These are phyloP conservation scores for Heterocephalus glaber DNA, from an alignment of 2,113 vertebrate genomes.

Conservation along the genomic window DNA sequence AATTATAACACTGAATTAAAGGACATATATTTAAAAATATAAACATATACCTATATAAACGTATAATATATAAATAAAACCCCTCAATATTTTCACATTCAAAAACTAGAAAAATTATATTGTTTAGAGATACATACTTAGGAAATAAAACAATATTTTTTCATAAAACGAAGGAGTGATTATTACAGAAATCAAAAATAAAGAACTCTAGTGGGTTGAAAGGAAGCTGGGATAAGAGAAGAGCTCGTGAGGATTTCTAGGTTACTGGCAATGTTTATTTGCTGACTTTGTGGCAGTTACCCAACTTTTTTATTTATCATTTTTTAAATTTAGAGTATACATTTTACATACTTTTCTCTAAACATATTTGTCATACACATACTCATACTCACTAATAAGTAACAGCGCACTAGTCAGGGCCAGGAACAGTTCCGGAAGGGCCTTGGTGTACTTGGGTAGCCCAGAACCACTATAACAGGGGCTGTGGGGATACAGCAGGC, in stretches of 20 bases:
- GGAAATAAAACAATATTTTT: background rate
- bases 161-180: background rate
- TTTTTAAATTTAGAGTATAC: background rate
- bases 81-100: background rate
- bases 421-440: background rate
- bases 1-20: background rate
- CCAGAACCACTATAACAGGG: accelerated
- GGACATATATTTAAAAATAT: background rate
- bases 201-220: background rate
- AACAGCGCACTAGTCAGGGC: background rate
- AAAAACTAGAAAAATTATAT: conserved; percentile 17
- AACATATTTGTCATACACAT: background rate
- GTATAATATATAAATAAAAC: background rate
- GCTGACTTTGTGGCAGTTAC: background rate
- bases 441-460: background rate
- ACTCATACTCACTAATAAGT: background rate
- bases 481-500: accelerated
- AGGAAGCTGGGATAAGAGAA: background rate
- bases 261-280: background rate
- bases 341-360: background rate
- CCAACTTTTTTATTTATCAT: background rate
- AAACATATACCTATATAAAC: background rate
- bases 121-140: background rate
- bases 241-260: background rate
- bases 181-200: background rate